Percentiles rank a stretch among this genome's conserved stretches.
These are phyloP conservation scores for Anthopleura sola DNA, from an alignment of 64 coral and sea anemone genomes.

Conservation along the genomic window DNA sequence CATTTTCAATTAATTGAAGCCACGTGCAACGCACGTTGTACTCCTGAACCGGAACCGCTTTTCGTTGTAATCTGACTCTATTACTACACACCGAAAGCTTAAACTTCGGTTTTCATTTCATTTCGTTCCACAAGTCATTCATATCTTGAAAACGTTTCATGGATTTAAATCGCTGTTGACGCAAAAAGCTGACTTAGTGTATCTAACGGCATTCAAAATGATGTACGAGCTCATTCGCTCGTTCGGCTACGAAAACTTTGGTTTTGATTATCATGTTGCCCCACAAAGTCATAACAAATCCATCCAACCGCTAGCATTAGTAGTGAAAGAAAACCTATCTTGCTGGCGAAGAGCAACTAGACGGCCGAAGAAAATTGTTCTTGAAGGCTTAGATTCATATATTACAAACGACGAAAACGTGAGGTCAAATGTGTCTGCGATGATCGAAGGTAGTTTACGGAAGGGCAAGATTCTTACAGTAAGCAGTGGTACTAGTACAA, in stretches of 20 bases:
- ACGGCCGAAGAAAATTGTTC: not conserved
- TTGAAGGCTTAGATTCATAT: not conserved
- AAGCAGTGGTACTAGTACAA: not conserved
- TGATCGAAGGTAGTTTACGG: not conserved
- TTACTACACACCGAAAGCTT: too few species aligned
- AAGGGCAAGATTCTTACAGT: not conserved
- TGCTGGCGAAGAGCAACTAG: not conserved
- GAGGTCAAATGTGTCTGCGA: not conserved
- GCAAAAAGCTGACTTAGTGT: not conserved
- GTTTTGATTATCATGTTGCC: not conserved
- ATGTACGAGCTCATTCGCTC: not conserved
- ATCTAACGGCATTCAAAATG: not conserved
- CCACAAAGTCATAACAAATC: constrained; percentile 4
- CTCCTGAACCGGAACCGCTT: too few species aligned
- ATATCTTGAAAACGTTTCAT: too few species aligned
- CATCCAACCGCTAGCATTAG: constrained; percentile 2
- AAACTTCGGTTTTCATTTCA: too few species aligned
- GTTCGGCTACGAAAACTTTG: constrained; percentile 7
- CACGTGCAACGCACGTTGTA: too few species aligned
- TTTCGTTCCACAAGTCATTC: too few species aligned
- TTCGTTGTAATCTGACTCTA: too few species aligned
- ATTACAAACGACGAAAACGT: not conserved
- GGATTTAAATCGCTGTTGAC: not conserved
- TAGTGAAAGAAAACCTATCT: not conserved
- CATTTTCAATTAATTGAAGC: too few species aligned